These are phyloP conservation scores for Drosophila pallidifrons DNA, from an alignment of 1,140 invertebrate genomes.

Conservation along the genomic window DNA sequence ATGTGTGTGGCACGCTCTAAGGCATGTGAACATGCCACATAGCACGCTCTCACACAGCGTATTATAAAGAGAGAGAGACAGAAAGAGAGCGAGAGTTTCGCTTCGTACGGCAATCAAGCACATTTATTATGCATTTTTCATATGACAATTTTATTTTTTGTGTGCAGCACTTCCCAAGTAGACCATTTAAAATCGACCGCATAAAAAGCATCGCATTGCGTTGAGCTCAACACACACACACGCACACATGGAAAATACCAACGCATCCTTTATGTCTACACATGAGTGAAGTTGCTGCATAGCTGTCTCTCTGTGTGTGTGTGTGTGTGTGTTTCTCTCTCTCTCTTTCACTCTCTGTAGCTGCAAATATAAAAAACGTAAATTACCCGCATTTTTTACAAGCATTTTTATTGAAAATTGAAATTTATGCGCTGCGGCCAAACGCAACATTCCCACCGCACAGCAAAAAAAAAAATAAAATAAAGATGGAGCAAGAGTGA, in stretches of 20 bases:
- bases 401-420: slow-evolving; percentile 69
- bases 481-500: too few species aligned
- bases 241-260: slow-evolving; percentile 19
- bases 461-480: too few species aligned
- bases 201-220: slow-evolving; percentile 64
- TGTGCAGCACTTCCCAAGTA: slow-evolving; percentile 42
- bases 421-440: slow-evolving; percentile 71
- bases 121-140: slow-evolving; percentile 83
- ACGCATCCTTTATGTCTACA: slow-evolving; percentile 50
- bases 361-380: slow-evolving; percentile 55
- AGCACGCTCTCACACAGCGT: slow-evolving; percentile 28
- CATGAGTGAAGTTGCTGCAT: slow-evolving; percentile 30
- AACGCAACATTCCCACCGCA: slow-evolving; percentile 48
- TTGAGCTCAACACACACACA: slow-evolving; percentile 18
- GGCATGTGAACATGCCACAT: slow-evolving; percentile 57
- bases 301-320: slow-evolving; percentile 3
- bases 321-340: not conserved
- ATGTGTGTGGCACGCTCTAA: slow-evolving; percentile 41
- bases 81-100: slow-evolving; percentile 19
- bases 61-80: slow-evolving; percentile 18
- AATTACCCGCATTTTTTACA: slow-evolving; percentile 83
- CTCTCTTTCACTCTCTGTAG: not conserved
- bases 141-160: slow-evolving; percentile 65
- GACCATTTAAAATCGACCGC: slow-evolving; percentile 79
- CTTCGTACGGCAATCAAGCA: slow-evolving; percentile 64